A percentile compares a stretch with the other conserved stretches of the same genome.
Evolutionary conservation across 2,797 vertebrate species (phyloP).

Genomic region (Schizothorax lantsangensis): DNA sequence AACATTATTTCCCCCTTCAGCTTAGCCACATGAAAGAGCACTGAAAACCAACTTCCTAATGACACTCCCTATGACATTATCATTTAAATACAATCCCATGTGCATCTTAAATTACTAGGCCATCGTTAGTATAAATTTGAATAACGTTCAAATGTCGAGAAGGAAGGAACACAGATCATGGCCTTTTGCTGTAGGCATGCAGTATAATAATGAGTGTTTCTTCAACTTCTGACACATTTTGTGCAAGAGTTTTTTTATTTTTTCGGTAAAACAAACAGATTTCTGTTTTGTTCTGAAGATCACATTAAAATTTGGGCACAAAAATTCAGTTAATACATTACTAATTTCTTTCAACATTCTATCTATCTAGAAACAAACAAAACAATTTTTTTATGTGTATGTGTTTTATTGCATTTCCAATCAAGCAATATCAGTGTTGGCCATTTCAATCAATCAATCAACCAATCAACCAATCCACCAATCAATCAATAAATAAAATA

Average conservation of each 20-base stretch:
- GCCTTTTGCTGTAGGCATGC: conserved; percentile 46
- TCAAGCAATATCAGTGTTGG: too few relatives aligned
- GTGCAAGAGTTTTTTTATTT: background rate
- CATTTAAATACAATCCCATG: conserved; percentile 60
- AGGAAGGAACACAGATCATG: conserved; percentile 13
- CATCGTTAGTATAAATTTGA: conserved; percentile 43
- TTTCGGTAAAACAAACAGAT: background rate
- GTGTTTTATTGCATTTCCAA: background rate
- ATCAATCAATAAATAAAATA: background rate
- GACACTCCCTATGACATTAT: conserved; percentile 56
- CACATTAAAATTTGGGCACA: background rate
- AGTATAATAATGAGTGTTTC: conserved; percentile 15
- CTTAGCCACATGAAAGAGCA: conserved; percentile 59
- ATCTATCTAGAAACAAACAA: background rate
- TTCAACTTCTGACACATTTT: background rate
- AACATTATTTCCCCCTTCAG: conserved; percentile 43
- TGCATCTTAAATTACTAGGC: conserved; percentile 56
- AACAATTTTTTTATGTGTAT: background rate
- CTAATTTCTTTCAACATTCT: background rate
- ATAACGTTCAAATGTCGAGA: conserved; percentile 41
- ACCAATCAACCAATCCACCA: background rate
- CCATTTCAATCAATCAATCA: background rate
- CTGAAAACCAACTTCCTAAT: conserved; percentile 57
- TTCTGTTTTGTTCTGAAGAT: background rate
- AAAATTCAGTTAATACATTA: background rate